Conservation (phyloP, 2,113 vertebrate genomes). For the Antechinus flavipes region DNA sequence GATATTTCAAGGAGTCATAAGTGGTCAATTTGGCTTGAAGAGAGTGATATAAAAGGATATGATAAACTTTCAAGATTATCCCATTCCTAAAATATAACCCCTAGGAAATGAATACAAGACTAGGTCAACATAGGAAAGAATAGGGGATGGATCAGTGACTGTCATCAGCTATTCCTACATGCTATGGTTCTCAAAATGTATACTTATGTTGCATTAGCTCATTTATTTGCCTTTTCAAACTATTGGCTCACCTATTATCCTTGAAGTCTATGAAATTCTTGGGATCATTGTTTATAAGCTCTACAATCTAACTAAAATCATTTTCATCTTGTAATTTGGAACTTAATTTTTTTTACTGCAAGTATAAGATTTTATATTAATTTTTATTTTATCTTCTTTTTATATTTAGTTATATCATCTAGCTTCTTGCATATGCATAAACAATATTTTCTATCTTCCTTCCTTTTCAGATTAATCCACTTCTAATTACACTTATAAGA, state of each 20-base stretch:
- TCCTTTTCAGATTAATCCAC: not conserved
- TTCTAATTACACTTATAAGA: not conserved
- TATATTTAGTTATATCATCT: not conserved
- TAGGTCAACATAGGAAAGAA: not conserved
- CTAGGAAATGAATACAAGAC: not conserved
- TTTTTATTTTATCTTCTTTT: not conserved
- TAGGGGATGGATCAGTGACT: not conserved
- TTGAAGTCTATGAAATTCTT: not conserved
- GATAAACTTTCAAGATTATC: not conserved
- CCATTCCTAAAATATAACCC: not conserved
- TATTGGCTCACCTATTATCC: not conserved
- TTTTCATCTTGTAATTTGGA: not conserved
- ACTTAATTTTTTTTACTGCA: not conserved
- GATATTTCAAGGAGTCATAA: not conserved
- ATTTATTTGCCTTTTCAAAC: not conserved
- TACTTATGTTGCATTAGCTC: not conserved
- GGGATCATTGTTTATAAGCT: not conserved
- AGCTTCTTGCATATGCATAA: not conserved
- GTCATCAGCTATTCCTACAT: not conserved
- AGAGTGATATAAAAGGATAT: not conserved
- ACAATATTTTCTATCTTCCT: not conserved
- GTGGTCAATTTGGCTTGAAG: not conserved
- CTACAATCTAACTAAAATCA: not conserved
- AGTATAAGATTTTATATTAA: not conserved
- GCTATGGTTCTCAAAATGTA: not conserved